Conservation (phyloP, 1,140 invertebrate species). For the Nylanderia fulva region DNA sequence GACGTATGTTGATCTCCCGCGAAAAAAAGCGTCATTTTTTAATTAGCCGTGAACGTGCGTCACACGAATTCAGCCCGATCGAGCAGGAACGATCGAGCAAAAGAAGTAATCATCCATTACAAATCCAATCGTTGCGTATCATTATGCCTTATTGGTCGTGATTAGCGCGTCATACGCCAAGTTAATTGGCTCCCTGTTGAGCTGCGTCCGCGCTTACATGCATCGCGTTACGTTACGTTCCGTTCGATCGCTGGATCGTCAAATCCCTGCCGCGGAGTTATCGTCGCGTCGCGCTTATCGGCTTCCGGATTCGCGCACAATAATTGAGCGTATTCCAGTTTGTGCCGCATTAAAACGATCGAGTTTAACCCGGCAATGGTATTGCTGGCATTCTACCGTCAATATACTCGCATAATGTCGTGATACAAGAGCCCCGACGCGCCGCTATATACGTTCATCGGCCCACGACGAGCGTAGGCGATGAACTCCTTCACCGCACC, state of each 20-base stretch:
- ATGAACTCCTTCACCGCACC: slow-evolving; percentile 52
- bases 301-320: slow-evolving; percentile 1
- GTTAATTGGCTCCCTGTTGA: slow-evolving; percentile 61
- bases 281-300: slow-evolving; percentile 31
- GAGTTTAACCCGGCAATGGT: slow-evolving; percentile 36
- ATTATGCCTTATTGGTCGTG: slow-evolving; percentile 47
- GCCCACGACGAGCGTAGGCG: slow-evolving; percentile 47
- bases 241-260: slow-evolving; percentile 15
- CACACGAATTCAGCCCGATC: background rate
- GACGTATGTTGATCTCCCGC: background rate
- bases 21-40: background rate
- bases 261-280: slow-evolving; percentile 21
- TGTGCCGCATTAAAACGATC: slow-evolving; percentile 49
- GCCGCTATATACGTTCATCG: slow-evolving; percentile 37
- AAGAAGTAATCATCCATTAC: slow-evolving; percentile 36
- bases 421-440: background rate
- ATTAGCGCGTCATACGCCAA: slow-evolving; percentile 54
- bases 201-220: background rate
- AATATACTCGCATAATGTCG: slow-evolving; percentile 35
- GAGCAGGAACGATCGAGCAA: background rate
- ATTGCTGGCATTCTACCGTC: slow-evolving; percentile 38
- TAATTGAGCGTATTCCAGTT: slow-evolving; percentile 33
- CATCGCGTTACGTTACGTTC: background rate
- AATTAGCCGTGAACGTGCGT: background rate
- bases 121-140: slow-evolving; percentile 45